These are phyloP conservation scores for Salticus scenicus DNA, from an alignment of 2,888 invertebrate species.

Conservation along the genomic window DNA sequence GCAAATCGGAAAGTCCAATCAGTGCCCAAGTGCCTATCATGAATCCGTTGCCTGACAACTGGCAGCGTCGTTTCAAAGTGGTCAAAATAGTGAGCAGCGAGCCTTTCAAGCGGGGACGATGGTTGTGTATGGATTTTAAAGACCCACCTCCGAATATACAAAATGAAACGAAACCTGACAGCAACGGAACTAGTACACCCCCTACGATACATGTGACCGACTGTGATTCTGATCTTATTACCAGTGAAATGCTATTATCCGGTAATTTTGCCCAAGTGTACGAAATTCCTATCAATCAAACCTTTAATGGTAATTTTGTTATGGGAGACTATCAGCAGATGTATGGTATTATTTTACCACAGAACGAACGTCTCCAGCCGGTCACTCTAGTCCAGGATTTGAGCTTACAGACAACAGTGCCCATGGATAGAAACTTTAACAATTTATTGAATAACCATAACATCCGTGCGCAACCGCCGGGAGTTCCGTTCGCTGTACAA, in stretches of 20 bases:
- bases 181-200: conserved; percentile 20
- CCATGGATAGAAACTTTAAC: conserved; percentile 43
- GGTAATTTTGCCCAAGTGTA: conserved; percentile 63
- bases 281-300: conserved; percentile 68
- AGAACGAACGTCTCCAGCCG: conserved; percentile 41
- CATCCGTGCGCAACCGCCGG: conserved; percentile 25
- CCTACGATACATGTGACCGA: conserved; percentile 43
- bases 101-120: conserved; percentile 92
- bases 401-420: conserved; percentile 51
- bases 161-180: conserved; percentile 20
- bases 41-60: conserved; percentile 67
- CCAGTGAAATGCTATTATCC: not conserved
- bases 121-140: conserved; percentile 95
- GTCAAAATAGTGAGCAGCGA: conserved; percentile 96
- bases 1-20: conserved; percentile 54
- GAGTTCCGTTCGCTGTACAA: not conserved
- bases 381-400: conserved; percentile 59
- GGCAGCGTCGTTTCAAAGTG: conserved; percentile 86
- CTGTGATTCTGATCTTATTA: not conserved
- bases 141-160: conserved; percentile 77
- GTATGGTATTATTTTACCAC: conserved; percentile 61
- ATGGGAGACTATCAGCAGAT: conserved; percentile 50
- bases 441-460: conserved; percentile 32
- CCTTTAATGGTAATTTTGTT: conserved; percentile 58
- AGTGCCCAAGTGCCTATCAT: conserved; percentile 68